Evolutionary conservation across 2,113 vertebrate species (phyloP).

Genomic region (Carettochelys insculpta): DNA sequence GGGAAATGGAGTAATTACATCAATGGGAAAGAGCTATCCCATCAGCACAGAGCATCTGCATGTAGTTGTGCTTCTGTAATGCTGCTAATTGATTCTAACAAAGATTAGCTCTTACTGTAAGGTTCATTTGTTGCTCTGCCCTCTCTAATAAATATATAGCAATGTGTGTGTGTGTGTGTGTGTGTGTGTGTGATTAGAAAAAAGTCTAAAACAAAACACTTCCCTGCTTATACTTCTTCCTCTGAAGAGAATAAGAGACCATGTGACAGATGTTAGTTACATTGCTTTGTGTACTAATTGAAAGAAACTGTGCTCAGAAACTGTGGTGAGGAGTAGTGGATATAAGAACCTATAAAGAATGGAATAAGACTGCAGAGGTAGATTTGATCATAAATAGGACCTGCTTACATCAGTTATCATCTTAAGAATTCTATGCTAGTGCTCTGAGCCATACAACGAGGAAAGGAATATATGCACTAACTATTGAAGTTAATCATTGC

Average conservation of each 20-base stretch:
- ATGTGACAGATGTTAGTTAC: neutral
- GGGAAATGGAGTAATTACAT: too few relatives aligned
- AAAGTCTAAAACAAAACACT: neutral
- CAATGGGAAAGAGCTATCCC: neutral
- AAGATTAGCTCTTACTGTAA: neutral
- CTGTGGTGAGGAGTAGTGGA: neutral
- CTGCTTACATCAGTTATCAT: neutral
- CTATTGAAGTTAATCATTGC: neutral
- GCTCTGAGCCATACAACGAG: neutral
- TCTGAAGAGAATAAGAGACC: constrained; percentile 2
- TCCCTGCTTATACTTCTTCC: constrained; percentile 8
- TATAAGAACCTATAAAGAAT: neutral
- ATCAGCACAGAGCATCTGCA: too few relatives aligned
- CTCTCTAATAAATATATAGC: constrained; percentile 17
- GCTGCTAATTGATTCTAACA: too few relatives aligned
- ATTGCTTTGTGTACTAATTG: constrained; percentile 18
- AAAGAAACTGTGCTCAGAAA: constrained; percentile 13
- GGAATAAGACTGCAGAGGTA: neutral
- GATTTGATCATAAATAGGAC: neutral
- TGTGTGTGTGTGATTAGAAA: neutral
- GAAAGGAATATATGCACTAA: neutral
- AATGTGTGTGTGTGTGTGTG: neutral
- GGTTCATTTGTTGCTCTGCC: constrained; percentile 43
- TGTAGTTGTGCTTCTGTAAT: too few relatives aligned
- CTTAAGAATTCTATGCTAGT: neutral